Evolutionary conservation across 2,797 vertebrate species (phyloP).

Genomic region (Micromesistius poutassou): DNA sequence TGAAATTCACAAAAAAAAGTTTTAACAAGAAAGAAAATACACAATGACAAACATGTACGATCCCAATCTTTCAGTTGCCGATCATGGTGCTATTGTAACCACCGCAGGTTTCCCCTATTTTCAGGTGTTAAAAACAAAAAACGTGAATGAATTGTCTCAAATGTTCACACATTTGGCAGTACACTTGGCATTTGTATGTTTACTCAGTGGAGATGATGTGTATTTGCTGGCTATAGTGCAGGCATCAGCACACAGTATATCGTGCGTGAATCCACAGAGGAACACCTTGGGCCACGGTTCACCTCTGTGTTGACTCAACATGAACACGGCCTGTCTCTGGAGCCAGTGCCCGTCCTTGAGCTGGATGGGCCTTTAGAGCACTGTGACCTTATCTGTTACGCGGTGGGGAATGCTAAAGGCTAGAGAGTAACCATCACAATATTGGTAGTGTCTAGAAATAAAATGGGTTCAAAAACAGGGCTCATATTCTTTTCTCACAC

Average conservation of each 20-base stretch:
- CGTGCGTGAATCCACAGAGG: background rate
- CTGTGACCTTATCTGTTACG: background rate
- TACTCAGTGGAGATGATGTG: background rate
- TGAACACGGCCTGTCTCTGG: background rate
- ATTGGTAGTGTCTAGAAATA: conserved; percentile 47
- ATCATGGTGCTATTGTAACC: background rate
- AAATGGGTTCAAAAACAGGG: conserved; percentile 7
- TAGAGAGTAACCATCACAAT: conserved; percentile 40
- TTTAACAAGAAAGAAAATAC: too few relatives aligned
- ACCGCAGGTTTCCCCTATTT: background rate
- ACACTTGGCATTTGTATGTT: background rate
- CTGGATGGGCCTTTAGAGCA: background rate
- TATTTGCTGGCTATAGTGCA: background rate
- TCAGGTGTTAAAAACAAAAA: background rate
- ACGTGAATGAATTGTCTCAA: background rate
- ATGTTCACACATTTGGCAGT: background rate
- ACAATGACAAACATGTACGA: too few relatives aligned
- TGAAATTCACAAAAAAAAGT: too few relatives aligned
- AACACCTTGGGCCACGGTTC: background rate
- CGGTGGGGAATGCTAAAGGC: conserved; percentile 8
- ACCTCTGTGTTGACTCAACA: background rate
- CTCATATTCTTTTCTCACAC: too few relatives aligned
- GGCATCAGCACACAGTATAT: background rate
- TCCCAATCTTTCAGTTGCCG: background rate
- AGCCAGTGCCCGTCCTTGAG: background rate